A percentile compares a stretch with the other conserved stretches of the same genome.
Conservation (phyloP, 2,113 vertebrate species). For the Sisor rabdophorus region DNA sequence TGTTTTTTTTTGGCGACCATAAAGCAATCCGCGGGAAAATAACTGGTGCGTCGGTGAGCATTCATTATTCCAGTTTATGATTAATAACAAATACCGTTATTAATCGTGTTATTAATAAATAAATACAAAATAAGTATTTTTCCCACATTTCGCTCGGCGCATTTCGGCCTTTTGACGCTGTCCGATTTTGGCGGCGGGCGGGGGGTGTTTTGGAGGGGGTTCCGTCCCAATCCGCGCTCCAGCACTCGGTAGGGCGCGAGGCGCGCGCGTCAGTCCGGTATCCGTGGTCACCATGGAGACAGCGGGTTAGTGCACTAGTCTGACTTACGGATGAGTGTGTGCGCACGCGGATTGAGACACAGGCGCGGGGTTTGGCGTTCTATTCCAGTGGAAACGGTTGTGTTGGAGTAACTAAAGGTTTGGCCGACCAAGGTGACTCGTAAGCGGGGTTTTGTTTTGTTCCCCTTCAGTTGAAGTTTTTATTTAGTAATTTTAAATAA, state of each 20-base stretch:
- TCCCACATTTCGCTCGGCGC: neutral
- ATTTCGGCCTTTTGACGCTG: slow-evolving; percentile 20
- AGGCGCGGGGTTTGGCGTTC: slow-evolving; percentile 45
- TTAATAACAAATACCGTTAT: neutral
- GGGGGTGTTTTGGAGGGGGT: no score
- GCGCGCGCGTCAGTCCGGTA: neutral
- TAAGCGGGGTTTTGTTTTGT: neutral
- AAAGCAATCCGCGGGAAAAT: slow-evolving; percentile 17
- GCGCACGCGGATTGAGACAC: slow-evolving; percentile 15
- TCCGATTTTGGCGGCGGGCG: no score
- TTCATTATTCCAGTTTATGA: neutral
- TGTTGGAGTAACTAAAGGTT: neutral
- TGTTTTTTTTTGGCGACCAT: slow-evolving; percentile 22
- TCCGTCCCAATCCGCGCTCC: slow-evolving; percentile 9
- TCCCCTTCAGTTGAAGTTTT: neutral
- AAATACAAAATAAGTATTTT: neutral
- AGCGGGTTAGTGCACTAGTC: slow-evolving; percentile 4
- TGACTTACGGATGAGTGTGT: neutral
- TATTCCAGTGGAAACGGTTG: slow-evolving; percentile 45
- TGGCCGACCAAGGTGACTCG: slow-evolving; percentile 31
- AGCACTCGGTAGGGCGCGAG: neutral
- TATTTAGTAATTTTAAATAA: neutral
- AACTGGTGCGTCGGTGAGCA: neutral
- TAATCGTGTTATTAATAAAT: neutral
- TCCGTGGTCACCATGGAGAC: neutral